Evolutionary conservation across 2,113 vertebrate genomes (phyloP), one percentile per base, ranked within the genome.

Genomic region (Choloepus hoffmanni): DNA sequence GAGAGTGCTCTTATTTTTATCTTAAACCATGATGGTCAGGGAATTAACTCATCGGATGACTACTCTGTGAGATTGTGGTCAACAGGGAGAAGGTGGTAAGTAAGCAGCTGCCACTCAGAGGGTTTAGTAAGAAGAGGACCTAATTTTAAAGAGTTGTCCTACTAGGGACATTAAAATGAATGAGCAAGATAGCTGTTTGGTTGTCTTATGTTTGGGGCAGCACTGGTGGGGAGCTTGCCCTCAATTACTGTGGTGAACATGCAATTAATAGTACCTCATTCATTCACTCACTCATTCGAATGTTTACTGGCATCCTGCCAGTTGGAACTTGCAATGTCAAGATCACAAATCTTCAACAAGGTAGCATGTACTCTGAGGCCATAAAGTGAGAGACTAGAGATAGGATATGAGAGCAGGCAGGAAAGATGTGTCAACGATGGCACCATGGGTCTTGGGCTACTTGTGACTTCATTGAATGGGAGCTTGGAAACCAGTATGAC

Each of bases 401-500:
- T 5, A 6, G 3, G 26, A 10, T 5, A 28, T 14, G 5, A 6
- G 19, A 53, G 6, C 45, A 60, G 23, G 28, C 12, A 30, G 40
- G 30, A 2, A 21, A 15, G 28, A 16, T 3, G 14, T 50, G 24
- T 67, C 60, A 28, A 60, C 2, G 10, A 18, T n/a, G 19, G 3
- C 43, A 33, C 9, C 5, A 50, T 1, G 36, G n/a, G 53, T 3
- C 28, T 19, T 82, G 43, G 43, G 6, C 19, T 67, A 11, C 24
- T 3, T 28, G 1, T n/a, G 28, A 60, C 12, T 9, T 1, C 3
- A n/a, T 4, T 1, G 0, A 30, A 36, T 0, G 5, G 65, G 78
- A 55, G 4, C 18, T 45, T 9, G 12, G 50, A 72, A 6, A 5
- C 30, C n/a, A 45, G 26, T 7, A 6, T 45, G 9, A 43, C 48